Evolutionary conservation across 2,888 invertebrate genomes (phyloP), one percentile per base, ranked within the genome.

Genomic region (Hyppa rectilinea): DNA sequence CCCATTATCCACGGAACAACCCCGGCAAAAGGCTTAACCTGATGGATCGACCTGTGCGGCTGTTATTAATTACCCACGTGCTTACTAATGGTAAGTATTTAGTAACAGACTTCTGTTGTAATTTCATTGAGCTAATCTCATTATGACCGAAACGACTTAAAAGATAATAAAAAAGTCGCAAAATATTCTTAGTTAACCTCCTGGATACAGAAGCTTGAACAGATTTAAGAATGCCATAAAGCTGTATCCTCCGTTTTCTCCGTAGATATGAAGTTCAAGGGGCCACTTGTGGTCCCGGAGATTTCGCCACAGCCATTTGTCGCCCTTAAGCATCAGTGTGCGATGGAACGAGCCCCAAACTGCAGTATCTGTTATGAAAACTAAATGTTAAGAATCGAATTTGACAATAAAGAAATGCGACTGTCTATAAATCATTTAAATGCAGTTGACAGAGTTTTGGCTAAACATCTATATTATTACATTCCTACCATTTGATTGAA

Each of bases 261-360:
- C 88, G 34, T 85, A 87, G 26, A 92, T 83, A 66, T 93, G 92
- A 14, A 95, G 55, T 83, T 96, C 95, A 4, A 96, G 68, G 0
- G 95, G 95, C 95, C 95, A 95, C 36, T 88, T 85, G 78, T 88
- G 89, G 2, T 77, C 71, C 2, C 90, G 89, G 7, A 95, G 68
- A 58, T 91, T 90, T 2, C 87, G 75, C 58, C 64, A 75, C 4
- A 95, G 75, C 89, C 89, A 91, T 2, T 49, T 34, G 34, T 91
- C 92, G 0, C 85, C 72, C 23, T 86, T 80, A 3, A 94, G 74
- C 60, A 95, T 73, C 2, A 95, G 84, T 9, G 91, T 90, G 4
- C 95, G 93, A 49, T 94, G 95, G 81, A 95, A 95, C 0, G 96
- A 95, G 17, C 88, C 89, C 95, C 95, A 96, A 20, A 93, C 77